Evolutionary conservation across 2,113 vertebrate species (phyloP).

Genomic region (Corythornis madagascariensis): DNA sequence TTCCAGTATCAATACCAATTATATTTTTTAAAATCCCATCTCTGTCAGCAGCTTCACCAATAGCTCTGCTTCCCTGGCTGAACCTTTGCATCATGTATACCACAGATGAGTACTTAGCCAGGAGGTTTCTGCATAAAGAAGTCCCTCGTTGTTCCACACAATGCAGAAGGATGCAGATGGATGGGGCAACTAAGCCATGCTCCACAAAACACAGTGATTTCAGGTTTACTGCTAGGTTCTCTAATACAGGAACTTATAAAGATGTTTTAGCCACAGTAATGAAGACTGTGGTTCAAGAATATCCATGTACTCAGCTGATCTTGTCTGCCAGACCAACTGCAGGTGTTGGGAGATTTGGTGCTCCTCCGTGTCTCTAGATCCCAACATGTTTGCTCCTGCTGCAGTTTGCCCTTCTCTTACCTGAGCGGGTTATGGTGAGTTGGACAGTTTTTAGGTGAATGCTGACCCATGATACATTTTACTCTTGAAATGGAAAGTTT

Average conservation of each 20-base stretch:
- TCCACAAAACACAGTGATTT: not conserved
- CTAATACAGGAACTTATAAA: not conserved
- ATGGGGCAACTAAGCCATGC: not conserved
- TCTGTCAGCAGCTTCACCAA: not conserved
- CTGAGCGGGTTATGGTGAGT: not conserved
- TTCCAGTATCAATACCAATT: not conserved
- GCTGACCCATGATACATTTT: not conserved
- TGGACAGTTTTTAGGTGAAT: not conserved
- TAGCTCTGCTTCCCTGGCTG: not conserved
- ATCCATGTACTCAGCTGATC: not conserved
- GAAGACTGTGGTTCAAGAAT: not conserved
- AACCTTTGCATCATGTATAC: not conserved
- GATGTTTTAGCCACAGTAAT: not conserved
- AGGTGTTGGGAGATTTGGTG: not conserved
- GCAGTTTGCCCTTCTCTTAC: not conserved
- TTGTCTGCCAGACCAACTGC: not conserved
- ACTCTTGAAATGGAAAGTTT: not conserved
- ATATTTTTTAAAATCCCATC: too few species aligned
- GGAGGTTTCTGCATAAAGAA: not conserved
- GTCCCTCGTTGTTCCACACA: not conserved
- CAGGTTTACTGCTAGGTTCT: not conserved
- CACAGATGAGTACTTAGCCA: not conserved
- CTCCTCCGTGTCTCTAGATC: not conserved
- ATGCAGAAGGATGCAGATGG: not conserved
- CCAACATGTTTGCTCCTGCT: fast-evolving